phyloP scores from a whole-genome alignment of 2,888 invertebrate genomes.

The Cacoxenus indagator region DNA sequence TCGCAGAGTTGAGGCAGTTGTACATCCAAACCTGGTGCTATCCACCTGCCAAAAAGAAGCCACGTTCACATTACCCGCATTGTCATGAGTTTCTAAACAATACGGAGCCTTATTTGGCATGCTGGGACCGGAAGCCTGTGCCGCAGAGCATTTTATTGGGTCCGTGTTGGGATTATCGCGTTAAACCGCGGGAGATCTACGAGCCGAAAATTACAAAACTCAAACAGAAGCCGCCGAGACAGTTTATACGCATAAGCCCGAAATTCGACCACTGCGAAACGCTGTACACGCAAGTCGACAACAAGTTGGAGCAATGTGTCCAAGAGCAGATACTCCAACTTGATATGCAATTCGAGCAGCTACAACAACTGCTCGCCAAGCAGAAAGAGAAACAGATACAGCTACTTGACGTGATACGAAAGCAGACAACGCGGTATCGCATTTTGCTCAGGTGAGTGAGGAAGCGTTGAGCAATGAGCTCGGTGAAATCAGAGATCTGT shows the following conservation, averaged over 20 bases:
- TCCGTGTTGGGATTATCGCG: slow-evolving; percentile 53
- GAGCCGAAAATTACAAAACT: slow-evolving; percentile 6
- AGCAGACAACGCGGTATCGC: slow-evolving; percentile 49
- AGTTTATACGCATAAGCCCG: slow-evolving; percentile 30
- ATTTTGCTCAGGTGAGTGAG: slow-evolving; percentile 30
- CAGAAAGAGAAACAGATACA: slow-evolving; percentile 39
- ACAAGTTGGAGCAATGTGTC: slow-evolving; percentile 49
- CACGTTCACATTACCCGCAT: slow-evolving; percentile 29
- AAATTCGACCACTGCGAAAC: slow-evolving; percentile 44
- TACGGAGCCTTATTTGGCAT: slow-evolving; percentile 29
- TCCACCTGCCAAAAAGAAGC: slow-evolving; percentile 34
- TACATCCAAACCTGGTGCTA: slow-evolving; percentile 43
- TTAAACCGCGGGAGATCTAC: not conserved
- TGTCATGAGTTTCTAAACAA: slow-evolving; percentile 32
- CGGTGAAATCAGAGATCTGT: not conserved
- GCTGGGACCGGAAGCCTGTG: slow-evolving; percentile 41
- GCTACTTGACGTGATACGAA: slow-evolving; percentile 37
- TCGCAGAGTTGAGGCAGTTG: slow-evolving; percentile 36
- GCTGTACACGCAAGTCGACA: slow-evolving; percentile 55
- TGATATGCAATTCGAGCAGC: slow-evolving; percentile 37
- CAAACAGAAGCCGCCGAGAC: not conserved
- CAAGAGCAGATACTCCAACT: slow-evolving; percentile 52
- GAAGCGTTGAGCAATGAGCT: not conserved
- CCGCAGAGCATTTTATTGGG: slow-evolving; percentile 31
- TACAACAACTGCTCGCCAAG: slow-evolving; percentile 29